Percentiles rank a stretch among this genome's conserved stretches.
Evolutionary conservation across 2,113 vertebrate genomes (phyloP).

Genomic region (Macheiramphus alcinus): DNA sequence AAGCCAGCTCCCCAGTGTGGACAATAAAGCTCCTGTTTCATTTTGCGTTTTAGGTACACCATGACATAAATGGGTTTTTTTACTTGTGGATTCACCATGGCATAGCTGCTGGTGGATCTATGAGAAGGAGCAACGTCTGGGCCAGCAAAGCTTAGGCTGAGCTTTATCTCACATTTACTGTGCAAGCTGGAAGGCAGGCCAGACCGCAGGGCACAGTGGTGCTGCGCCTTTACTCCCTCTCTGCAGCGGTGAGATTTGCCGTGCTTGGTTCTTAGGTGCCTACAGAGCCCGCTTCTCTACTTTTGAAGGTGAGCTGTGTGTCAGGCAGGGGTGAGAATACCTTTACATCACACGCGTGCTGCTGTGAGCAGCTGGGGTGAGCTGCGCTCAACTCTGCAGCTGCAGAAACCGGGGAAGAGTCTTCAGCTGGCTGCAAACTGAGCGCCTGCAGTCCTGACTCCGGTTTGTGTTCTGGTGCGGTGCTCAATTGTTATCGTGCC

Average conservation of each 20-base stretch:
- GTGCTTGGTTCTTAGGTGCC: rapidly evolving
- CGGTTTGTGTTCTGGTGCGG: not conserved
- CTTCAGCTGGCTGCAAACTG: not conserved
- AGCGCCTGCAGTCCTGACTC: not conserved
- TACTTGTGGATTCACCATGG: rapidly evolving
- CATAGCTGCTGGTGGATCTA: not conserved
- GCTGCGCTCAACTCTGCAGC: not conserved
- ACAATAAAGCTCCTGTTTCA: not conserved
- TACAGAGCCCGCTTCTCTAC: not conserved
- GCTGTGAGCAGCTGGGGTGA: not conserved
- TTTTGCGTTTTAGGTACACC: not conserved
- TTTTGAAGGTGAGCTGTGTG: not conserved
- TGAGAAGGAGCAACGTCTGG: not conserved
- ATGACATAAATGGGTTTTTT: not conserved
- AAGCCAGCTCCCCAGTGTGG: not conserved
- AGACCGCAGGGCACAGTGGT: rapidly evolving
- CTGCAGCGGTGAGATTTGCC: rapidly evolving
- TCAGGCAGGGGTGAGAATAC: not conserved
- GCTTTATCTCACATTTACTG: not conserved
- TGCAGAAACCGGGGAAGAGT: not conserved
- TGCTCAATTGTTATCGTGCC: not conserved
- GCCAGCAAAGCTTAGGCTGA: not conserved
- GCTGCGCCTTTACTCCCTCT: not conserved
- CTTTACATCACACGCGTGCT: rapidly evolving
- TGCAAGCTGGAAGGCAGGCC: not conserved